Evolutionary conservation across 2,113 vertebrate species (phyloP).

Genomic region (Sebastes fasciatus): DNA sequence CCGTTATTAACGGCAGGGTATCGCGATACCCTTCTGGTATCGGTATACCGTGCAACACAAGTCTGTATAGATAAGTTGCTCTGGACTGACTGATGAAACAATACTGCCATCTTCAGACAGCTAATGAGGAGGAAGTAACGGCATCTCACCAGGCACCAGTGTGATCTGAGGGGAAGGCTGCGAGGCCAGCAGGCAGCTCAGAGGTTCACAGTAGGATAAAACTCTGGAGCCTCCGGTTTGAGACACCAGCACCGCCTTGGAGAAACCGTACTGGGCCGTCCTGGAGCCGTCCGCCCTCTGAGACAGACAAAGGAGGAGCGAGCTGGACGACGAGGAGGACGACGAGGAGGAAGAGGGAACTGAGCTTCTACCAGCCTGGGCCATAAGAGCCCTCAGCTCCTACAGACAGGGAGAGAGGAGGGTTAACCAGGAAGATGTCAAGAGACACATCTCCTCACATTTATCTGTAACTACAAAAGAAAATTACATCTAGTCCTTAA

Average conservation of each 20-base stretch:
- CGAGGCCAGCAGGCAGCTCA: slow-evolving; percentile 92
- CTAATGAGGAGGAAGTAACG: neutral
- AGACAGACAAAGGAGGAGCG: slow-evolving; percentile 38
- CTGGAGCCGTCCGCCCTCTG: slow-evolving; percentile 81
- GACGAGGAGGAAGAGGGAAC: slow-evolving; percentile 61
- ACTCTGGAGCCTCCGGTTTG: slow-evolving; percentile 91
- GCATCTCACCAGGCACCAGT: slow-evolving; percentile 89
- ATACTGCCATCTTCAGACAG: no score
- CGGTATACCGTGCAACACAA: no score
- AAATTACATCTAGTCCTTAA: neutral
- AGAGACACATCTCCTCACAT: neutral
- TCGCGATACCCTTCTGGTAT: no score
- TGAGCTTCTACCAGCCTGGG: slow-evolving; percentile 74
- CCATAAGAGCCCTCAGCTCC: slow-evolving; percentile 89
- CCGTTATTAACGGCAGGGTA: no score
- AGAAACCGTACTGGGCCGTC: slow-evolving; percentile 87
- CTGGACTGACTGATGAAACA: no score
- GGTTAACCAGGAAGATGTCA: neutral
- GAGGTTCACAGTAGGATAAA: slow-evolving; percentile 87
- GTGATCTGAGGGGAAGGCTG: slow-evolving; percentile 92
- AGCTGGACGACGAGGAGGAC: slow-evolving; percentile 11
- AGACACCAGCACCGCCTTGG: slow-evolving; percentile 90
- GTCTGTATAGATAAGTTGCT: no score
- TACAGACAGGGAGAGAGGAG: slow-evolving; percentile 60
- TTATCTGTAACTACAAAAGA: no score